A percentile compares a stretch with the other conserved stretches of the same genome.
phyloP scores from a whole-genome alignment of 37 sponge, comb jelly and placozoan species.

The Agelas oroides region DNA sequence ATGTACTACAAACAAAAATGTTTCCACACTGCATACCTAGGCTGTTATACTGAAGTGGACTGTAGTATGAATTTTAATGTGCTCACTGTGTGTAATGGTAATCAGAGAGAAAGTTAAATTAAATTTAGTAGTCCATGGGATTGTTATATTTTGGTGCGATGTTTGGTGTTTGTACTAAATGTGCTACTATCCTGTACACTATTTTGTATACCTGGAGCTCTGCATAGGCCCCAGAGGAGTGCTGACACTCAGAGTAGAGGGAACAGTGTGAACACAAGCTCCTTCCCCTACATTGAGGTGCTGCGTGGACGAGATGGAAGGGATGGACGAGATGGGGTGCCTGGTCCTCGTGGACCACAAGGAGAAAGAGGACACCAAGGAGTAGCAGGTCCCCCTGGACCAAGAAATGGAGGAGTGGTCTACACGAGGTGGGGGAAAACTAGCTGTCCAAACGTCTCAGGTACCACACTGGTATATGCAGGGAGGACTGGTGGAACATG shows the following conservation, averaged over 20 bases:
- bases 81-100: no score
- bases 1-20: not conserved
- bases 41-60: no score
- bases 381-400: constrained; percentile 3
- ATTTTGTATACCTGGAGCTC: no score
- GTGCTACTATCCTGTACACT: no score
- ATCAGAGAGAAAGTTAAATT: no score
- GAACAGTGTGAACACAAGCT: not conserved
- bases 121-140: not conserved
- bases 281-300: no score
- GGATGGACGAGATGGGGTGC: not conserved
- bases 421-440: constrained; percentile 37
- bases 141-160: no score
- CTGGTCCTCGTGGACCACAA: not conserved
- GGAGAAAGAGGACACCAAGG: not conserved
- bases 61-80: no score
- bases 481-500: not conserved
- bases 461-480: constrained; percentile 7
- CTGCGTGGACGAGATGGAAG: not conserved
- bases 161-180: no score
- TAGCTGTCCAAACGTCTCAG: constrained; percentile 11
- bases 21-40: no score
- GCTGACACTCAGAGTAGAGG: not conserved
- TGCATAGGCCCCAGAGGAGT: no score
- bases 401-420: constrained; percentile 18